Percentiles rank a stretch among this genome's conserved stretches.
Conservation (phyloP, 2,113 vertebrate species). For the Zootoca vivipara region DNA sequence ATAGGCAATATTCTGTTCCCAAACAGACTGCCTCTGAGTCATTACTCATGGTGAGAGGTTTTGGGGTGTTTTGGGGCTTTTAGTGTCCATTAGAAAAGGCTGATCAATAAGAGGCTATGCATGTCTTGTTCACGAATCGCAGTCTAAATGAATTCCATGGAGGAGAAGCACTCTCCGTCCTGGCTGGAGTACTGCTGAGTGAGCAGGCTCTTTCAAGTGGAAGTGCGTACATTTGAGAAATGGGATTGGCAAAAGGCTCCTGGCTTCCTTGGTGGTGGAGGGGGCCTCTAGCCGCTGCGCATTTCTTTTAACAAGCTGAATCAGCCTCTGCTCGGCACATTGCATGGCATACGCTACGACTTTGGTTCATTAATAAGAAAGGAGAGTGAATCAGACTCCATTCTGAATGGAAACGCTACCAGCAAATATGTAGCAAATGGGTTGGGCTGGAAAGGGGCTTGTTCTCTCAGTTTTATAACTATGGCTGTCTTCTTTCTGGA, state of each 20-base stretch:
- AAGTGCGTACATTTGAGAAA: constrained; percentile 45
- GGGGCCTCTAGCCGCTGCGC: constrained; percentile 5
- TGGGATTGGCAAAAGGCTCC: not conserved
- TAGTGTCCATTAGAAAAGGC: constrained; percentile 15
- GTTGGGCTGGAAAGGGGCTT: not conserved
- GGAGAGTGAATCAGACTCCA: not conserved
- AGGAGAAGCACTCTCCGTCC: constrained; percentile 20
- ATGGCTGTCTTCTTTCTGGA: not conserved
- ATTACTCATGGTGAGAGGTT: not conserved
- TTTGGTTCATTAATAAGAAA: constrained; percentile 22
- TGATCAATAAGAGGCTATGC: constrained; percentile 22
- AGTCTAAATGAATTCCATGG: not conserved
- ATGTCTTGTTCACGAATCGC: constrained; percentile 26
- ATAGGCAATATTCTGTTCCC: constrained; percentile 4
- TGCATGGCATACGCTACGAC: constrained; percentile 4
- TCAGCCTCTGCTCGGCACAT: not conserved
- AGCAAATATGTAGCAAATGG: not conserved
- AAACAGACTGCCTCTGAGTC: constrained; percentile 23
- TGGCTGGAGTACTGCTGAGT: constrained; percentile 16
- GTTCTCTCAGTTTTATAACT: not conserved
- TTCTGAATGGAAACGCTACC: constrained; percentile 2
- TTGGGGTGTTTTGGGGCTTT: constrained; percentile 28
- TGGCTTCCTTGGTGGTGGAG: not conserved
- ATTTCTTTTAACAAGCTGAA: constrained; percentile 43
- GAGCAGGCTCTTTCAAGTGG: constrained; percentile 2